Evolutionary conservation across 92 coral and sea anemone species (phyloP).

Genomic region (Diadumene lineata): DNA sequence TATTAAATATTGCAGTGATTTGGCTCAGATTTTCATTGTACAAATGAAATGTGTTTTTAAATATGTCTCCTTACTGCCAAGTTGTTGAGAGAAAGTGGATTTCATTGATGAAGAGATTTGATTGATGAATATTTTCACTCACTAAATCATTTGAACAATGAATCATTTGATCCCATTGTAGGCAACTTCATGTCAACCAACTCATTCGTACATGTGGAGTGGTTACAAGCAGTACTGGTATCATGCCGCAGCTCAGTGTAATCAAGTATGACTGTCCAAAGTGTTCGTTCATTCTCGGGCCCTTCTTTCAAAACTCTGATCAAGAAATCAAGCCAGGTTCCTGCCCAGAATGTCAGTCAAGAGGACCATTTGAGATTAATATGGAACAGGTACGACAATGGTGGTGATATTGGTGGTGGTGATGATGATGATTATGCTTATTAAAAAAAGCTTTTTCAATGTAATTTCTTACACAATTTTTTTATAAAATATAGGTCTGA

Average conservation of each 20-base stretch:
- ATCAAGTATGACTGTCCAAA: conserved; percentile 96
- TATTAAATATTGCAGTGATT: no score
- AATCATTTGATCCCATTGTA: no score
- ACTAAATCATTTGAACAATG: no score
- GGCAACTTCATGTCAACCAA: conserved; percentile 97
- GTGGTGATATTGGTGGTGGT: neutral
- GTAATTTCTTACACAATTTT: no score
- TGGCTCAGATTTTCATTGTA: no score
- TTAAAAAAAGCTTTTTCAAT: no score
- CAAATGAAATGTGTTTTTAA: no score
- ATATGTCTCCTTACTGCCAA: no score
- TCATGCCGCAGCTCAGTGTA: conserved; percentile 96
- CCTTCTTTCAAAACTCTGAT: conserved; percentile 88
- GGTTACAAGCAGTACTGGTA: conserved; percentile 96
- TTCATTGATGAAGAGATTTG: no score
- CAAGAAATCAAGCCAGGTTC: conserved; percentile 97
- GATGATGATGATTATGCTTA: neutral
- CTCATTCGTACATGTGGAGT: conserved; percentile 96
- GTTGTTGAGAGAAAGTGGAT: no score
- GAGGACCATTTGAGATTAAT: conserved; percentile 98
- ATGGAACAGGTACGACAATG: conserved; percentile 77
- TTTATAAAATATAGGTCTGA: no score
- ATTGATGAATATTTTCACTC: no score
- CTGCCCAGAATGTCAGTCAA: conserved; percentile 97
- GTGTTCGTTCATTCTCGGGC: conserved; percentile 91